Percentiles rank a stretch among this genome's conserved stretches.
These are phyloP conservation scores for Macrostomum cliftonense DNA, from an alignment of 2,888 invertebrate species.

Conservation along the genomic window DNA sequence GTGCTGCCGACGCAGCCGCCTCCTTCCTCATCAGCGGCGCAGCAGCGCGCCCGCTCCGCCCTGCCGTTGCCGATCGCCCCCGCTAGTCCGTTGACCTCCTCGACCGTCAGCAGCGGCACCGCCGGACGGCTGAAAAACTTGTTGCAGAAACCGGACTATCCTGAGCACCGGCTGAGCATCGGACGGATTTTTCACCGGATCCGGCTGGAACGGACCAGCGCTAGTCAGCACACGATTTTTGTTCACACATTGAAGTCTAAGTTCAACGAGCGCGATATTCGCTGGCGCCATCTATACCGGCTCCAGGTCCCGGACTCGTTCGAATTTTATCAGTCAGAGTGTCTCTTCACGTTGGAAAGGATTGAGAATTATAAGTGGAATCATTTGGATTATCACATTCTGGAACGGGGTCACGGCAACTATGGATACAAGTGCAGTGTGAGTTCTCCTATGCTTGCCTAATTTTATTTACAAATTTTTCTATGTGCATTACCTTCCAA, in stretches of 20 bases:
- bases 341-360: constrained; percentile 6
- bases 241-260: constrained; percentile 3
- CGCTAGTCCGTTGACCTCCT: not conserved
- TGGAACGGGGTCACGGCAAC: constrained; percentile 65
- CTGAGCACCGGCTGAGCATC: constrained; percentile 62
- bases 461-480: no score
- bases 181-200: constrained; percentile 84
- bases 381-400: constrained; percentile 86
- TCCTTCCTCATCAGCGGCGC: no score
- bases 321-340: constrained; percentile 16
- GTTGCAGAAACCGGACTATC: no score
- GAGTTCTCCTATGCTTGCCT: not conserved
- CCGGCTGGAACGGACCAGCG: constrained; percentile 52
- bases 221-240: not conserved
- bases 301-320: constrained; percentile 31
- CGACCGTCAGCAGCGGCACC: not conserved
- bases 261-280: not conserved
- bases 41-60: no score
- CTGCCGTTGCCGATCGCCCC: not conserved
- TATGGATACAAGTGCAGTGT: no score
- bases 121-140: no score
- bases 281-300: constrained; percentile 23
- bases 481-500: no score
- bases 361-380: constrained; percentile 93
- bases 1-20: not conserved